Conservation (phyloP, 1,140 invertebrate genomes). For the Microplitis demolitor region DNA sequence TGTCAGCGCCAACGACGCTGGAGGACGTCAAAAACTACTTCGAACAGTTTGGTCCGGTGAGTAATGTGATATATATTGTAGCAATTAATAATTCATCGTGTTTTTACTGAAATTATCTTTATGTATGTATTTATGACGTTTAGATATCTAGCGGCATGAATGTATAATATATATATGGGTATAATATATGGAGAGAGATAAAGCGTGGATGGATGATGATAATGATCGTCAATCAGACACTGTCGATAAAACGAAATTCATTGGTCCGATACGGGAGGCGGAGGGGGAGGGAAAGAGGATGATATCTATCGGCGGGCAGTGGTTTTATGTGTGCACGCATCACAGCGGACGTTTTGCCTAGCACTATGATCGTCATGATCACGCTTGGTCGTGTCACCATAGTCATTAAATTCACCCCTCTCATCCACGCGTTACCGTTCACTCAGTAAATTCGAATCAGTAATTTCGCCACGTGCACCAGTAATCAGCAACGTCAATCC, state of each 20-base stretch:
- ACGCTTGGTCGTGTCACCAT: conserved; percentile 31
- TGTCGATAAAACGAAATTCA: conserved; percentile 19
- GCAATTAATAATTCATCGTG: too few relatives aligned
- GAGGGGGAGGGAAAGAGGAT: too few relatives aligned
- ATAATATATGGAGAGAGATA: background rate
- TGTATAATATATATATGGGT: background rate
- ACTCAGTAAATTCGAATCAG: conserved; percentile 25
- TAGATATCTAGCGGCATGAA: background rate
- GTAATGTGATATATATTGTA: conserved; percentile 53
- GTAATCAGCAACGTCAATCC: conserved; percentile 12
- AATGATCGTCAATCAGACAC: background rate
- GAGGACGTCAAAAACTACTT: conserved; percentile 99
- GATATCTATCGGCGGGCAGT: background rate
- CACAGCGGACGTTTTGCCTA: conserved; percentile 9
- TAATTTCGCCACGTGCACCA: conserved; percentile 19
- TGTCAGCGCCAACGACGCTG: conserved; percentile 97
- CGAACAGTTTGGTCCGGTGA: conserved; percentile 98
- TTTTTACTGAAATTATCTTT: too few relatives aligned
- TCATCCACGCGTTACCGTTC: background rate
- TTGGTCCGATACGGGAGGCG: conserved; percentile 1
- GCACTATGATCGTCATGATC: conserved; percentile 29
- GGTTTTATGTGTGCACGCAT: background rate
- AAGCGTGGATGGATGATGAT: background rate
- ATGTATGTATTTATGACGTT: too few relatives aligned
- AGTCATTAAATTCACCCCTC: conserved; percentile 27